A percentile compares a stretch with the other conserved stretches of the same genome.
Conservation (phyloP, 1,140 invertebrate species). For the Anastrepha obliqua region DNA sequence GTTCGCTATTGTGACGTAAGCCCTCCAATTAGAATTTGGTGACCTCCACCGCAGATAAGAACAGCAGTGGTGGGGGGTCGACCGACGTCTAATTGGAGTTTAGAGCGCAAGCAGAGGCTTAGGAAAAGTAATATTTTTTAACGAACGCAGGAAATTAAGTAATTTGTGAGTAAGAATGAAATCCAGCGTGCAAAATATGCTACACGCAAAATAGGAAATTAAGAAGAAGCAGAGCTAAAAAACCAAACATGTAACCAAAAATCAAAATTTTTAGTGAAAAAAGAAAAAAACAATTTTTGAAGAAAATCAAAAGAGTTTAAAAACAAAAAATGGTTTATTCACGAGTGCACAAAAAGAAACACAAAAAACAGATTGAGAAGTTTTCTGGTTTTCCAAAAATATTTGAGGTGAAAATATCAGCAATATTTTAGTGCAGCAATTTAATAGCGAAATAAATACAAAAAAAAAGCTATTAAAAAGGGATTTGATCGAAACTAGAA, state of each 20-base stretch:
- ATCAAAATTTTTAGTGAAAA: slow-evolving; percentile 9
- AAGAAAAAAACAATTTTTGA: slow-evolving; percentile 1
- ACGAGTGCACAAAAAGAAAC: background rate
- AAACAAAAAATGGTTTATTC: background rate
- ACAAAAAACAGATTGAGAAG: background rate
- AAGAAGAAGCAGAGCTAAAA: background rate
- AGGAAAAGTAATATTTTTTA: background rate
- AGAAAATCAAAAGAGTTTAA: background rate
- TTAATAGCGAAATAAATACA: too few relatives aligned
- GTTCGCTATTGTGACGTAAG: slow-evolving; percentile 73
- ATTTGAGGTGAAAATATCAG: too few relatives aligned
- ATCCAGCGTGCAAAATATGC: background rate
- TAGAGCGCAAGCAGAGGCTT: background rate
- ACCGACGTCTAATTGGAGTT: slow-evolving; percentile 71
- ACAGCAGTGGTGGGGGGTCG: slow-evolving; percentile 69
- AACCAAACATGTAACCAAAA: background rate
- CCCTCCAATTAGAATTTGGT: slow-evolving; percentile 72
- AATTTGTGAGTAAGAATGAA: background rate
- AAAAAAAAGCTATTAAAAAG: too few relatives aligned
- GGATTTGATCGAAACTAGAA: too few relatives aligned
- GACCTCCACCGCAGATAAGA: slow-evolving; percentile 65
- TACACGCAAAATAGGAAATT: background rate
- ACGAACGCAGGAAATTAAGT: background rate
- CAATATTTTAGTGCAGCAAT: too few relatives aligned
- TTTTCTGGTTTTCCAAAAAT: background rate